These are phyloP conservation scores for Calliphora vicina DNA, from an alignment of 1,140 invertebrate species.

Conservation along the genomic window DNA sequence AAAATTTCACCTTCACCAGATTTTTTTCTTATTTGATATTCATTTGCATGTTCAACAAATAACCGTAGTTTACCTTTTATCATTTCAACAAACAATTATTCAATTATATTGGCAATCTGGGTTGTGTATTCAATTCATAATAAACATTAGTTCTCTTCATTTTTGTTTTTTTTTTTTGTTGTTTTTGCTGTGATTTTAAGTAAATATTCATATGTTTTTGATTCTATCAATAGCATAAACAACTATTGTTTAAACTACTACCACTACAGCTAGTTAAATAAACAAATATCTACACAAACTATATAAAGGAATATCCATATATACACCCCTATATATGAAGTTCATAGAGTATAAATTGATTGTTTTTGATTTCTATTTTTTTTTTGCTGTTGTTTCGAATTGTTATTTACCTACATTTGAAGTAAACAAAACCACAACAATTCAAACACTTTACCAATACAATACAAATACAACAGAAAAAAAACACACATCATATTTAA, in stretches of 20 bases:
- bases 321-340: background rate
- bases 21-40: background rate
- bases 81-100: slow-evolving; percentile 28
- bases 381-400: background rate
- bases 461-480: background rate
- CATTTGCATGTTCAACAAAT: background rate
- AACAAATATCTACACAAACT: no score
- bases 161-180: no score
- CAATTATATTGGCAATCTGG: slow-evolving; percentile 17
- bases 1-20: no score
- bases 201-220: background rate
- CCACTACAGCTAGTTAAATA: no score
- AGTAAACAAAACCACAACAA: slow-evolving; percentile 30
- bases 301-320: background rate
- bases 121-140: background rate
- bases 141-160: background rate
- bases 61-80: background rate
- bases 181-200: background rate
- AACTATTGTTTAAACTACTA: background rate
- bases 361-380: background rate
- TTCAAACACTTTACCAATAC: slow-evolving; percentile 30
- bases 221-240: background rate
- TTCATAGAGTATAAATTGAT: background rate
- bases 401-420: slow-evolving; percentile 18
- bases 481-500: background rate